Base-by-base conservation (phyloP, 2,888 invertebrate species). In the Andrena minutula region DNA sequence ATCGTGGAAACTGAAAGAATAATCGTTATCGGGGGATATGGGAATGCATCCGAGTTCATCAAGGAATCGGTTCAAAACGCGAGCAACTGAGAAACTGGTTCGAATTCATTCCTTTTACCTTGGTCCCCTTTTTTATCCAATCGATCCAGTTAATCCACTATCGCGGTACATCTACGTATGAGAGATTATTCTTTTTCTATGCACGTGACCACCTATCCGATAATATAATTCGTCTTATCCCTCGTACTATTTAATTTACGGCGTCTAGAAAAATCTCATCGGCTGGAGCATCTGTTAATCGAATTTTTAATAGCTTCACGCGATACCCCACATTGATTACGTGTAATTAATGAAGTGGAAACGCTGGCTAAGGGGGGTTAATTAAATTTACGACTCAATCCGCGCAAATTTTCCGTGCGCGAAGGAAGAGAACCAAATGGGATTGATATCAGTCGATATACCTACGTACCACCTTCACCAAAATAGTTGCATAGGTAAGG, bases 131-230 rank as follows among this genome's bases (percentile, higher is more conserved):
- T 82, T 82, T 82, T 77, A 82, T 51, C 49, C 72, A 69, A 77
- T 82, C 82, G 60, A 76, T 82, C 82, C 82, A 82, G 82, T 82
- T 82, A 82, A 82, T 82, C 82, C 82, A 76, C 82, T 82, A 82
- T 82, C 71, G 53, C 30, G 60, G 58, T 23, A n/a, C 49, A 82
- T 69, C 76, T 72, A 65, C 30, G 47, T 65, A 77, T 47, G 47
- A 26, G 77, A 56, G 41, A 32, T 53, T 7, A 56, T 56, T 66
- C 75, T 75, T 77, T 82, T 81, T 70, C 75, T 61, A 75, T 28
- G 74, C 74, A 41, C 74, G 61, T 72, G 73, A 32, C 26, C 80
- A 58, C n/a, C 58, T 20, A 28, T 69, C 56, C 49, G 81, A 81
- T 74, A 80, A 74, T 35, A n/a, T n/a, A 28, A 30, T 47, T 69